Conservation (phyloP, 1,140 invertebrate genomes). For the Drosophila arawakana region DNA sequence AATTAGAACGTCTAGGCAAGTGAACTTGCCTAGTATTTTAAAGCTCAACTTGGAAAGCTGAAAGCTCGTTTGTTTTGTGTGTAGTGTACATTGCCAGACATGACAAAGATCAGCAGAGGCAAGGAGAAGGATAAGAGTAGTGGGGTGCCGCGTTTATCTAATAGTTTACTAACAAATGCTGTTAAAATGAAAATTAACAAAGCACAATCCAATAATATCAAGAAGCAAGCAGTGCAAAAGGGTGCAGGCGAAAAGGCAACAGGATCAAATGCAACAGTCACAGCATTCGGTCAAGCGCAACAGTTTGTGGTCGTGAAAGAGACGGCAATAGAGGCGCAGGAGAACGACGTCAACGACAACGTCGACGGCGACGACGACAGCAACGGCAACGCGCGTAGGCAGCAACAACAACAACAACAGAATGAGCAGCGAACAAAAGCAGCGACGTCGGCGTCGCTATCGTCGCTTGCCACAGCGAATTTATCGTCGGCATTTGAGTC, state of each 20-base stretch:
- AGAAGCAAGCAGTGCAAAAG: slow-evolving; percentile 47
- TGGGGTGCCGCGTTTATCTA: slow-evolving; percentile 19
- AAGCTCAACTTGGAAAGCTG: slow-evolving; percentile 2
- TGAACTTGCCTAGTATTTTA: slow-evolving; percentile 2
- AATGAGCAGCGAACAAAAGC: slow-evolving; percentile 25
- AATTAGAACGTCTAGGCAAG: slow-evolving; percentile 28
- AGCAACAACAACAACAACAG: slow-evolving; percentile 30
- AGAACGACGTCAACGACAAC: slow-evolving; percentile 36
- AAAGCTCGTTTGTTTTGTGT: slow-evolving; percentile 13
- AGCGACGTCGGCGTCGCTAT: slow-evolving; percentile 39
- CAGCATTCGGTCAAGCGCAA: slow-evolving; percentile 35
- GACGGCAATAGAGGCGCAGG: slow-evolving; percentile 54
- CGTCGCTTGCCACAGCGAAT: slow-evolving; percentile 66
- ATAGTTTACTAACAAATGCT: slow-evolving; percentile 65
- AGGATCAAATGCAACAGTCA: slow-evolving; percentile 42
- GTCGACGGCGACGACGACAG: slow-evolving; percentile 1
- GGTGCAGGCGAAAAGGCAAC: slow-evolving; percentile 35
- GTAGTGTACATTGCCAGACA: slow-evolving; percentile 28
- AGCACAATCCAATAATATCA: slow-evolving; percentile 68
- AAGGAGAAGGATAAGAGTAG: slow-evolving; percentile 66
- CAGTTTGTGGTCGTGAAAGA: slow-evolving; percentile 51
- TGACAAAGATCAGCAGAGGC: slow-evolving; percentile 69
- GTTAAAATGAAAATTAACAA: slow-evolving; percentile 78
- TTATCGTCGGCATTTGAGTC: slow-evolving; percentile 78
- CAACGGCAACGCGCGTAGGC: slow-evolving; percentile 16